Conservation (phyloP, 2,797 vertebrate species). For the Sebastes diaconus region DNA sequence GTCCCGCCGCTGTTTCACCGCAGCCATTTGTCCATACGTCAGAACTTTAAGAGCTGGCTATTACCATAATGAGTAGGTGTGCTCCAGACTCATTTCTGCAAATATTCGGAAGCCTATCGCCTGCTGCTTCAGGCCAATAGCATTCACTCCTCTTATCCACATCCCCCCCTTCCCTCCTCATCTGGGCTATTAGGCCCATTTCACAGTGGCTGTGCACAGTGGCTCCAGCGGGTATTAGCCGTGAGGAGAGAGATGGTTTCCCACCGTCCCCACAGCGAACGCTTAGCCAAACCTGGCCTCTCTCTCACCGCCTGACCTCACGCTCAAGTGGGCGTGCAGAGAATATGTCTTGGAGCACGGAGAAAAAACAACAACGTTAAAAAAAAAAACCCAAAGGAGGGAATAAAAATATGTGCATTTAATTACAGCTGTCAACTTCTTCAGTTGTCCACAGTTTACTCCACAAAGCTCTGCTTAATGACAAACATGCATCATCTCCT, state of each 20-base stretch:
- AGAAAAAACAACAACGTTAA: conserved; percentile 49
- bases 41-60: conserved; percentile 73
- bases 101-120: conserved; percentile 68
- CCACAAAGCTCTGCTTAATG: conserved; percentile 41
- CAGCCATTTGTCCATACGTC: conserved; percentile 77
- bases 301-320: conserved; percentile 66
- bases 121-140: conserved; percentile 51
- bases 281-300: conserved; percentile 62
- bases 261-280: conserved; percentile 44
- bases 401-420: conserved; percentile 50
- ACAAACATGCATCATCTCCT: conserved; percentile 31
- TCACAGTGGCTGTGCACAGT: conserved; percentile 59
- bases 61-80: conserved; percentile 82
- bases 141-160: conserved; percentile 41
- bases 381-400: conserved; percentile 21
- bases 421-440: conserved; percentile 57
- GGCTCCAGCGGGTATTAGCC: conserved; percentile 70
- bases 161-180: conserved; percentile 25
- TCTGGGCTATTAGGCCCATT: conserved; percentile 57
- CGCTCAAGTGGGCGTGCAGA: conserved; percentile 70
- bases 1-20: conserved; percentile 54
- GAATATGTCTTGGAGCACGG: conserved; percentile 65
- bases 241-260: conserved; percentile 58
- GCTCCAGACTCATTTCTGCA: conserved; percentile 61
- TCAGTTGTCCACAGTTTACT: conserved; percentile 43